Evolutionary conservation across 1,140 invertebrate species (phyloP).

Genomic region (Diorhabda elongata): DNA sequence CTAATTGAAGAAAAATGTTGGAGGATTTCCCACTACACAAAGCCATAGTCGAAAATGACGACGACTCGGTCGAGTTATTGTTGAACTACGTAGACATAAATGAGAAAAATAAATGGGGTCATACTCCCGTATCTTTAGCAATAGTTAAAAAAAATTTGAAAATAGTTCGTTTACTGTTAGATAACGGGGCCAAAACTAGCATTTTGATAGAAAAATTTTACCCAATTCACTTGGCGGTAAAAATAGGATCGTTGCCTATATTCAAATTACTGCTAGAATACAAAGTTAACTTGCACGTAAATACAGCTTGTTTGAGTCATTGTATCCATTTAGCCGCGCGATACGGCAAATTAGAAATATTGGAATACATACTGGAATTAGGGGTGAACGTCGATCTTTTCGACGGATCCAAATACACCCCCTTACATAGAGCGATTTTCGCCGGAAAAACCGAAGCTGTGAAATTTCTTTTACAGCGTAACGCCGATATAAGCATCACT

Average conservation of each 20-base stretch:
- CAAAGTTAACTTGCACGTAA: neutral
- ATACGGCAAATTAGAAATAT: slow-evolving; percentile 24
- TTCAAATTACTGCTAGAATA: neutral
- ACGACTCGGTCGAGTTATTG: too few relatives aligned
- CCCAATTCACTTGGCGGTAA: neutral
- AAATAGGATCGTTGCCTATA: neutral
- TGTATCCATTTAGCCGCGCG: slow-evolving; percentile 21
- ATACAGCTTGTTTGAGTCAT: neutral
- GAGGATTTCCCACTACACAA: too few relatives aligned
- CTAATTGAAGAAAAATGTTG: too few relatives aligned
- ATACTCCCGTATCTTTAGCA: slow-evolving; percentile 57
- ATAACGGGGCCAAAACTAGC: slow-evolving; percentile 25
- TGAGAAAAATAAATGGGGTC: slow-evolving; percentile 38
- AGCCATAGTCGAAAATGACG: too few relatives aligned
- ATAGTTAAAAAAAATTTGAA: slow-evolving; percentile 6
- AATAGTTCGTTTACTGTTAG: slow-evolving; percentile 21
- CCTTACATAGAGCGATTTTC: slow-evolving; percentile 49
- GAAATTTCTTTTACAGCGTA: slow-evolving; percentile 13
- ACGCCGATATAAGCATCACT: slow-evolving; percentile 19
- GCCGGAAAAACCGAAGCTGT: slow-evolving; percentile 37
- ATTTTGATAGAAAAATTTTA: slow-evolving; percentile 9
- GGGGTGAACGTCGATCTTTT: slow-evolving; percentile 25
- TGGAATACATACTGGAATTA: slow-evolving; percentile 20
- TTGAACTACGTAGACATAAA: neutral
- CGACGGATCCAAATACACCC: slow-evolving; percentile 27